Evolutionary conservation across 2,888 invertebrate species (phyloP), one percentile per base, ranked within the genome.

Genomic region (Timandra comae): DNA sequence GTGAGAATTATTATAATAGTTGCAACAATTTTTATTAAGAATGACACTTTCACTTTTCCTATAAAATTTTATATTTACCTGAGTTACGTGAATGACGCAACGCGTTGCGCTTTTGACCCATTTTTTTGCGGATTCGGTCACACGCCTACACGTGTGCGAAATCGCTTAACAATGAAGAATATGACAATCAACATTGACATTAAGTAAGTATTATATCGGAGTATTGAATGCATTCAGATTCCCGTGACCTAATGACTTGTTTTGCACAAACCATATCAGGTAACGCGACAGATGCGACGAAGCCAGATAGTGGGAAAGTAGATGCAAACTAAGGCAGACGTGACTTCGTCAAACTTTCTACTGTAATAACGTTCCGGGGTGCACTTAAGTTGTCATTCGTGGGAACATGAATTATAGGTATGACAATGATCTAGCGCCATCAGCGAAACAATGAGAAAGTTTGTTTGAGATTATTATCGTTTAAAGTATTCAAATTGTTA

Each of bases 271-370:
- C 36, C 32, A 56, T 76, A 75, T 79, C 80, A 77, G 68, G 73
- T 80, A 73, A 68, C 52, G 55, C 54, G 64, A 65, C 80, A 81
- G 76, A 78, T 79, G 79, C 52, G 60, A 53, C 49, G 68, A 74
- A 73, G 69, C 73, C 73, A 43, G 65, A 66, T 69, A 71, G 63
- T 68, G 70, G 63, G 71, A 76, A 72, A 74, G 68, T 63, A 71
- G 72, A 81, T 79, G 78, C 78, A 76, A 77, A 80, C 71, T 74
- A 69, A 76, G 70, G 62, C 73, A 73, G 70, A 80, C 84, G 81
- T 82, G 81, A 81, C 78, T 80, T 52, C 57, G 66, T 53, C 59
- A 55, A 66, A 77, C 77, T 82, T 81, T 84, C 84, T 77, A 79
- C 66, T 46, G 54, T 68, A 73, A 77, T 72, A 66, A 61, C 59